Evolutionary conservation across 2,888 invertebrate species (phyloP).

Genomic region (Sturmia bella): DNA sequence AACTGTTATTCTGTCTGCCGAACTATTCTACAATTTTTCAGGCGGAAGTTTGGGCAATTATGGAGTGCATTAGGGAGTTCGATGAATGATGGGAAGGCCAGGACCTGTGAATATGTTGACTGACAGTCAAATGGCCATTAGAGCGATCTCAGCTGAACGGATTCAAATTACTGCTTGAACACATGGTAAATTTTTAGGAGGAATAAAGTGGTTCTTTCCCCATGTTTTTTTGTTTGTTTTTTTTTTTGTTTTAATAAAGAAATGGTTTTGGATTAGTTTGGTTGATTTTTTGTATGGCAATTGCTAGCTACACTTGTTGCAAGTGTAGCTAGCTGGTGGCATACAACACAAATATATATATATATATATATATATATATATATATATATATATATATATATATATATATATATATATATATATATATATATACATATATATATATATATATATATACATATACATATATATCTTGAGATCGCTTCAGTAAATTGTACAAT

Average conservation of each 20-base stretch:
- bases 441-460: neutral
- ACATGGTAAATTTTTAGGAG: neutral
- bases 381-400: neutral
- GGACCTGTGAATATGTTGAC: too few relatives aligned
- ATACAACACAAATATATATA: constrained; percentile 9
- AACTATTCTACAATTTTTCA: too few relatives aligned
- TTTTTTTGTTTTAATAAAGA: neutral
- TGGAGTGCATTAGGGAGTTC: too few relatives aligned
- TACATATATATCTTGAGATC: too few relatives aligned
- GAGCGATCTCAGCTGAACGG: too few relatives aligned
- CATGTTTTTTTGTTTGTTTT: neutral
- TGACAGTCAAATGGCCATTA: too few relatives aligned
- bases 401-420: too few relatives aligned
- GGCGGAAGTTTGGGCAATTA: too few relatives aligned
- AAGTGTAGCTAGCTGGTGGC: constrained; percentile 53
- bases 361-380: neutral
- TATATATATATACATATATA: too few relatives aligned
- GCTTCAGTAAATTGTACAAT: too few relatives aligned
- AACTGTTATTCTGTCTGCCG: too few relatives aligned
- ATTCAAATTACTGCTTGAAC: neutral
- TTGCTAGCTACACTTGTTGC: constrained; percentile 50
- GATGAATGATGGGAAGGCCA: too few relatives aligned
- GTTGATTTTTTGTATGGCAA: constrained; percentile 15
- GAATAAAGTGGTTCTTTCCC: constrained; percentile 24
- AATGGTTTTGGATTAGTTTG: constrained; percentile 52